A percentile compares a stretch with the other conserved stretches of the same genome.
Evolutionary conservation across 2,888 invertebrate species (phyloP).

Genomic region (Philopedon plagiatum): DNA sequence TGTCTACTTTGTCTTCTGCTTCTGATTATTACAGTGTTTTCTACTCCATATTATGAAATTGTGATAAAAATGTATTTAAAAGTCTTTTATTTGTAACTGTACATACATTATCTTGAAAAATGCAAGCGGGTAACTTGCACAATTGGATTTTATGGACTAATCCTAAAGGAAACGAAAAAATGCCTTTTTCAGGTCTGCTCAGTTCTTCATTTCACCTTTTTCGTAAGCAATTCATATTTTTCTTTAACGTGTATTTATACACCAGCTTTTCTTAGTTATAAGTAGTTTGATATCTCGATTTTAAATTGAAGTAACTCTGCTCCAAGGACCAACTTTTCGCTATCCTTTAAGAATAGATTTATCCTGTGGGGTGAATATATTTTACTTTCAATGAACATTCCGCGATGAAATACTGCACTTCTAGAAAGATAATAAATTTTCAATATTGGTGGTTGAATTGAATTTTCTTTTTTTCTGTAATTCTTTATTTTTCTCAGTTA

Average conservation of each 20-base stretch:
- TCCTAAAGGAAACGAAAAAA: too few relatives aligned
- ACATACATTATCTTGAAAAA: too few relatives aligned
- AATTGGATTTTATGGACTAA: too few relatives aligned
- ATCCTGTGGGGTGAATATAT: slow-evolving; percentile 5
- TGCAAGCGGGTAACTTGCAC: too few relatives aligned
- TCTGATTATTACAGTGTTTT: too few relatives aligned
- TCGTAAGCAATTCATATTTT: not conserved
- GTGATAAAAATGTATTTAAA: too few relatives aligned
- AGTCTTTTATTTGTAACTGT: too few relatives aligned
- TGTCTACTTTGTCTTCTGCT: too few relatives aligned
- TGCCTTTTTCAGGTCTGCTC: too few relatives aligned
- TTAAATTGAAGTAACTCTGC: slow-evolving; percentile 12
- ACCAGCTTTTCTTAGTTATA: not conserved
- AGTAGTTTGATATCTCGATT: slow-evolving; percentile 6
- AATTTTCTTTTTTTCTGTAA: not conserved
- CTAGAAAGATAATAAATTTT: not conserved
- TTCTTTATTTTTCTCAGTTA: not conserved
- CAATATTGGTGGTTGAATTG: not conserved
- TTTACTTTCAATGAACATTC: not conserved
- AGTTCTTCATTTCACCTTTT: too few relatives aligned
- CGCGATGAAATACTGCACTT: not conserved
- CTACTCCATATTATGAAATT: too few relatives aligned
- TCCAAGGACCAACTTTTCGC: not conserved
- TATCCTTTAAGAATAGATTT: slow-evolving; percentile 8
- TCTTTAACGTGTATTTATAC: not conserved